These are phyloP conservation scores for Ceratina calcarata DNA, from an alignment of 1,140 invertebrate species.

Conservation along the genomic window DNA sequence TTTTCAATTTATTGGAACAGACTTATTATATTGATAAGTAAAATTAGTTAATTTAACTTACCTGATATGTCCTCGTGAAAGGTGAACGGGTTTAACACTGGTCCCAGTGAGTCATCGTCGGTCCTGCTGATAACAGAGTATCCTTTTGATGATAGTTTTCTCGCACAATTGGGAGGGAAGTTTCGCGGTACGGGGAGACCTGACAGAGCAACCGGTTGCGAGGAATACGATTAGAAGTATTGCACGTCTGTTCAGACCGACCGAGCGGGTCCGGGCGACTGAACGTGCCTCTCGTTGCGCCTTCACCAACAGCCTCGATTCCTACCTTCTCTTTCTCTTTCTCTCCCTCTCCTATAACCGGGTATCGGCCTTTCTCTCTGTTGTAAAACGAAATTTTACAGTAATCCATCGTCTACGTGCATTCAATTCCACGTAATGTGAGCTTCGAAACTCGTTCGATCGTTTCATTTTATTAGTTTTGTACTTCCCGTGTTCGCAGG, in stretches of 20 bases:
- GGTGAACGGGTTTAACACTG: constrained; percentile 16
- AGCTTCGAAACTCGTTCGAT: too few species aligned
- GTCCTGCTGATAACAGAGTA: constrained; percentile 2
- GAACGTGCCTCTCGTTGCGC: constrained; percentile 53
- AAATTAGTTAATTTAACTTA: constrained; percentile 1
- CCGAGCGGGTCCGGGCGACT: constrained; percentile 56
- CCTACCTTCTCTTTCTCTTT: constrained; percentile 48
- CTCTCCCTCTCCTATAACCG: constrained; percentile 5
- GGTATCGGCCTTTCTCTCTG: constrained; percentile 14
- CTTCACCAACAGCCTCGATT: constrained; percentile 46
- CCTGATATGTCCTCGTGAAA: constrained; percentile 38
- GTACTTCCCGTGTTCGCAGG: neutral
- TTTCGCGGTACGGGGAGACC: constrained; percentile 27
- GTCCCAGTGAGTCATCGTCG: constrained; percentile 30
- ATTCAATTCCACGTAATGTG: too few species aligned
- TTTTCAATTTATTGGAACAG: too few species aligned
- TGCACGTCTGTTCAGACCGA: constrained; percentile 42
- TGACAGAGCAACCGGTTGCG: constrained; percentile 22
- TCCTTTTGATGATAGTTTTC: constrained; percentile 2
- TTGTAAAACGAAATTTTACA: constrained; percentile 15
- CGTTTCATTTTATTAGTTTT: too few species aligned
- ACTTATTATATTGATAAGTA: neutral
- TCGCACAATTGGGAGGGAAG: constrained; percentile 7
- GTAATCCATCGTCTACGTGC: neutral
- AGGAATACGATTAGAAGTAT: constrained; percentile 9